Conservation (phyloP, 2,888 invertebrate genomes). For the Ischnura elegans region DNA sequence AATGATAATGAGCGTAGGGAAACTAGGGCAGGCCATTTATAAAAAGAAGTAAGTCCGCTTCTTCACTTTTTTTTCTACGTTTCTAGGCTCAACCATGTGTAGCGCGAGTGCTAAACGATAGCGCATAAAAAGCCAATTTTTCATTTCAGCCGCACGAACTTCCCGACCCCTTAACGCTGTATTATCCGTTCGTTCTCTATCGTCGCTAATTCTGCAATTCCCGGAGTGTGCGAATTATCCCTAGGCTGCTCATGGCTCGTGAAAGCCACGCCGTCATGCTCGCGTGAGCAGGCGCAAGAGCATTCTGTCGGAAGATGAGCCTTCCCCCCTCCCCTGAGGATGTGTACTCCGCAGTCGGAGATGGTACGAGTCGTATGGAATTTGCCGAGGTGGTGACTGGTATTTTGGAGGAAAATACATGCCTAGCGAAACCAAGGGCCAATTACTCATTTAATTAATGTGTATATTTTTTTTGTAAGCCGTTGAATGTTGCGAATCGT, state of each 20-base stretch:
- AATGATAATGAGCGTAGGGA: no score
- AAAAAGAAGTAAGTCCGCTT: no score
- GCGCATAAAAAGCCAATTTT: neutral
- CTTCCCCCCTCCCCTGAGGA: neutral
- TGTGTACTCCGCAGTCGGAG: neutral
- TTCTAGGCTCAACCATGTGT: no score
- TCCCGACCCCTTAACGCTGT: neutral
- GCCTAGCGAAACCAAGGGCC: neutral
- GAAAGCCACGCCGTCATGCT: neutral
- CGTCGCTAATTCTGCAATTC: neutral
- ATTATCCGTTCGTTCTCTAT: neutral
- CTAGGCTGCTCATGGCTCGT: neutral
- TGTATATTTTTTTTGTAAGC: neutral
- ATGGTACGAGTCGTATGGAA: neutral
- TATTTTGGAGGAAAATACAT: neutral
- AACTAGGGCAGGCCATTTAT: no score
- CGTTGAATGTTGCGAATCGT: neutral
- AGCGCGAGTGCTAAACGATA: neutral
- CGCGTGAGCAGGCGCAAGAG: neutral
- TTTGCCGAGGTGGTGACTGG: neutral
- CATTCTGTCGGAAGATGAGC: neutral
- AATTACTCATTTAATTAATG: conserved; percentile 5
- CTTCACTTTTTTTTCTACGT: no score
- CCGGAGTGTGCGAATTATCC: neutral
- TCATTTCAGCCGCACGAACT: neutral